Evolutionary conservation across 2,797 vertebrate genomes (phyloP), one percentile per base, ranked within the genome.

Genomic region (Pogonophryne albipinna): DNA sequence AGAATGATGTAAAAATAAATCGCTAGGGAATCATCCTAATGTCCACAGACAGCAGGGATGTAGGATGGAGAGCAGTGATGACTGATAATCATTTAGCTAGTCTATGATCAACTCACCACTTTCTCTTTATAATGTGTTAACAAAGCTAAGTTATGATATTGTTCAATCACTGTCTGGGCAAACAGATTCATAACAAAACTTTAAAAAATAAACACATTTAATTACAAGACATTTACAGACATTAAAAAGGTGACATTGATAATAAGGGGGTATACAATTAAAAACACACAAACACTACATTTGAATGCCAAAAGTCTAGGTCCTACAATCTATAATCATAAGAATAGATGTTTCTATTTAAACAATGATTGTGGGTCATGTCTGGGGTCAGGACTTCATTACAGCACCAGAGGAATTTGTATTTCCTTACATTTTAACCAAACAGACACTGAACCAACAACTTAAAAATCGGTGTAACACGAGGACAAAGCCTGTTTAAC

Each of bases 31-130:
- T 46, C 47, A 63, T 51, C 51, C 17, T 51, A 44, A 73, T 47
- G 66, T 78, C 53, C 70, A 76, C 77, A 76, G 64, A 87, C 78
- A 76, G 68, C 71, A 78, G 72, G 65, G 78, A 77, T 76, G 78
- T 62, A 55, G 51, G 69, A 83, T 76, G 84, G 67, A 82, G 75
- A 76, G 70, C 81, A 76, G 76, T 58, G 85, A 84, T 71, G 78
- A 70, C 52, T 44, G 60, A 66, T 61, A 70, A 44, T 57, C 68
- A 34, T 71, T 69, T 8, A 56, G 38, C 9, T 57, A 16, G 10
- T 58, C 53, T 51, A 47, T 62, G 41, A 50, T 41, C 45, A 49
- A 61, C 12, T 16, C 58, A 63, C 17, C 23, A 41, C n/a, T 64
- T 50, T 77, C 1, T 6, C 44, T 34, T 15, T 66, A 15, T 46